These are phyloP conservation scores for Doris montereyensis DNA, from an alignment of 2,888 invertebrate species.

Conservation along the genomic window DNA sequence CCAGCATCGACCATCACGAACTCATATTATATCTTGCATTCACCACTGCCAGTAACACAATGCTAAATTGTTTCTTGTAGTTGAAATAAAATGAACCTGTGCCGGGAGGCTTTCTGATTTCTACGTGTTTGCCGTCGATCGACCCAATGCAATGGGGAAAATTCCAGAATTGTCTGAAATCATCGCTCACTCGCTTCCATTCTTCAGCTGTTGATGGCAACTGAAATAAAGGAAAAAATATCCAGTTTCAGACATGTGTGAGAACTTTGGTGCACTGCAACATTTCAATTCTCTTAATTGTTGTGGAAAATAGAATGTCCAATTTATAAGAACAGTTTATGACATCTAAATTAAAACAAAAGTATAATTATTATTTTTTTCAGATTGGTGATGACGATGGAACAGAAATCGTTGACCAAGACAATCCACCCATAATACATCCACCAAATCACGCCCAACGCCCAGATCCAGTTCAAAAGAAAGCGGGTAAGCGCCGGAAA, in stretches of 20 bases:
- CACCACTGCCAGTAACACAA: constrained; percentile 9
- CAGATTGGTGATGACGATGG: background rate
- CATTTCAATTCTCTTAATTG: background rate
- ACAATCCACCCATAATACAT: constrained; percentile 10
- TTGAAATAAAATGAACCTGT: constrained; percentile 10
- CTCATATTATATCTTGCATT: constrained; percentile 19
- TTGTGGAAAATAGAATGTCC: constrained; percentile 6
- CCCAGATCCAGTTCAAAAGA: constrained; percentile 12
- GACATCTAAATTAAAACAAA: constrained; percentile 17
- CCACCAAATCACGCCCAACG: constrained; percentile 1
- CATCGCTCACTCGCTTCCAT: constrained; percentile 19
- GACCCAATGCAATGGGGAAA: constrained; percentile 16
- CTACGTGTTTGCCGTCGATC: constrained; percentile 10
- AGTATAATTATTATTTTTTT: background rate
- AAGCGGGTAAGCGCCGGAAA: constrained; percentile 1
- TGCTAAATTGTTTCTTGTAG: constrained; percentile 18
- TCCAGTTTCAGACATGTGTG: background rate
- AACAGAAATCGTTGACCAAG: constrained; percentile 5
- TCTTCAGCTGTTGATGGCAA: constrained; percentile 21
- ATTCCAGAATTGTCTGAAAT: constrained; percentile 9
- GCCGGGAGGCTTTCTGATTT: constrained; percentile 23
- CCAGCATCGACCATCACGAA: constrained; percentile 10
- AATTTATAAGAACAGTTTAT: no score
- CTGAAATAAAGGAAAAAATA: constrained; percentile 16
- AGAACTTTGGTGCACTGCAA: background rate